Conservation (phyloP, 2,888 invertebrate species). For the Noctua janthina region DNA sequence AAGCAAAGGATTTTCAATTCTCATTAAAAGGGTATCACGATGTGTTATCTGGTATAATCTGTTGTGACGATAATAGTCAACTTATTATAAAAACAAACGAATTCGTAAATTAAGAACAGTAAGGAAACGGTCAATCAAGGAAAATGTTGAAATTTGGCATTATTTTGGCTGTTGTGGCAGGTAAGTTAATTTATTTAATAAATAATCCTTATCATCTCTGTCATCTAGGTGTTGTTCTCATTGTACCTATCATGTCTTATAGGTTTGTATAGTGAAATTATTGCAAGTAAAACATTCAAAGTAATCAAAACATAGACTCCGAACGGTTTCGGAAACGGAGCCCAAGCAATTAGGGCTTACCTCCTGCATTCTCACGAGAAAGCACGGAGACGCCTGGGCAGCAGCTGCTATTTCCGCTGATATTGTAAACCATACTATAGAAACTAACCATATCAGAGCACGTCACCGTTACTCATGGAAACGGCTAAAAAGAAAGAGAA, state of each 20-base stretch:
- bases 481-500: neutral
- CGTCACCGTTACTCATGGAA: neutral
- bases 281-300: neutral
- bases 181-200: constrained; percentile 58
- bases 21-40: neutral
- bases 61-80: neutral
- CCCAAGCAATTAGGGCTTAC: neutral
- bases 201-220: neutral
- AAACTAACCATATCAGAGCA: neutral
- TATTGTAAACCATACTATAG: neutral
- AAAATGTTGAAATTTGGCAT: constrained; percentile 62
- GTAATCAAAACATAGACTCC: neutral
- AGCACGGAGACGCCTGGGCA: neutral
- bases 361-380: neutral
- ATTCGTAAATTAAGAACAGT: constrained; percentile 20
- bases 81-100: constrained; percentile 53
- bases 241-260: neutral
- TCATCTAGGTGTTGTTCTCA: neutral
- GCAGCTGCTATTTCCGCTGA: neutral
- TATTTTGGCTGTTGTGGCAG: constrained; percentile 56
- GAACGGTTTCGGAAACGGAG: neutral
- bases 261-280: neutral
- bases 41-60: constrained; percentile 27
- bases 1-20: neutral
- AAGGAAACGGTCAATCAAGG: neutral